Evolutionary conservation across 2,888 invertebrate genomes (phyloP), one percentile per base, ranked within the genome.

Genomic region (Synanthedon myopaeformis): DNA sequence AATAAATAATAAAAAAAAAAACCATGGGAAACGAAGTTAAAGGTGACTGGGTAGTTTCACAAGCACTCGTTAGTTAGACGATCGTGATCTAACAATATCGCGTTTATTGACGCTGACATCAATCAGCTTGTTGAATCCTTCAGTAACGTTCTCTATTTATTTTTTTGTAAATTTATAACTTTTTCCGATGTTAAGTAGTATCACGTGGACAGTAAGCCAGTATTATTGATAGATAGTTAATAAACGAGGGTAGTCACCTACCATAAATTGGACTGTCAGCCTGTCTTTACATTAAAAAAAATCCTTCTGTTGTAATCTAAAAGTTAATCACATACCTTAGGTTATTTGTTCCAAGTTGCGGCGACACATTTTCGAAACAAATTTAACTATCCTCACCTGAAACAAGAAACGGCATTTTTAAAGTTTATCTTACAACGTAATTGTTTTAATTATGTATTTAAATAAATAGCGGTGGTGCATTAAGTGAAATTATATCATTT

Each of bases 301-400:
- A 17, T 17, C 4, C 5, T 23, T 5, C 23, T 0, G 23, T 23
- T 23, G 1, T 8, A 8, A 35, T 10, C 8, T 35, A 35, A 35
- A 35, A 35, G 8, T 45, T 45, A 13, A 45, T 23, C 17, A 58
- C 64, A 65, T 55, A 76, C 83, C 84, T 83, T 72, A 85, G 66
- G 84, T 84, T 64, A 82, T 77, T 69, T 76, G 72, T 61, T 81
- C 81, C 56, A 66, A 65, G 62, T 68, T 67, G 64, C 69, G 63
- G 63, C 75, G 71, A 73, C 69, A 66, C 84, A 84, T 85, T 75
- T 74, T 82, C 67, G 71, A 65, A 63, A 69, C 70, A 73, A 56
- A 63, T 66, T 63, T 68, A 50, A 53, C 8, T 52, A 42, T 10
- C 73, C 82, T 83, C 74, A 85, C 85, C 84, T 84, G 83, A 53